Percentiles rank a stretch among this genome's conserved stretches.
Conservation (phyloP, 1,140 invertebrate species). For the Drosophila quadrilineata region DNA sequence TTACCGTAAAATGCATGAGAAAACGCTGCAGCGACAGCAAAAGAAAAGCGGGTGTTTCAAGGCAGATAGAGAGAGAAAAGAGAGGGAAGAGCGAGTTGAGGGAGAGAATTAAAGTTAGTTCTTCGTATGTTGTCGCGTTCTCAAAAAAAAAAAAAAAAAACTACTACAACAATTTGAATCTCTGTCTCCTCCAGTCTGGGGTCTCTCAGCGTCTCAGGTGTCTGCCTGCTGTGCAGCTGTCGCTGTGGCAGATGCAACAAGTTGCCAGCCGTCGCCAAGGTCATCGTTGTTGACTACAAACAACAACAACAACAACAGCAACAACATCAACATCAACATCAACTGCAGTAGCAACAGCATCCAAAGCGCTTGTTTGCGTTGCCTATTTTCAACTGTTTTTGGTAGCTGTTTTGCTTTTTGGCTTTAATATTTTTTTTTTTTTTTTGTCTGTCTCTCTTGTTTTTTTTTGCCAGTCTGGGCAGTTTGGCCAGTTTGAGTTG, state of each 20-base stretch:
- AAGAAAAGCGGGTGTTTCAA: slow-evolving; percentile 24
- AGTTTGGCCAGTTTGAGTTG: slow-evolving; percentile 69
- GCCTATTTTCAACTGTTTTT: slow-evolving; percentile 53
- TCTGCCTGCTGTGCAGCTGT: slow-evolving; percentile 44
- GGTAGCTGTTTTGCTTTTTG: slow-evolving; percentile 50
- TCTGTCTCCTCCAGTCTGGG: slow-evolving; percentile 54
- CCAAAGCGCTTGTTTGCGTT: slow-evolving; percentile 15
- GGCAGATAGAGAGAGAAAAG: neutral
- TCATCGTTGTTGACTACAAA: slow-evolving; percentile 52
- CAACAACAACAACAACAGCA: slow-evolving; percentile 33
- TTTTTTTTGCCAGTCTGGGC: slow-evolving; percentile 49
- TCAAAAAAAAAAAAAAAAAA: too few relatives aligned
- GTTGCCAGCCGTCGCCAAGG: slow-evolving; percentile 71
- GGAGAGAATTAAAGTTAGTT: slow-evolving; percentile 4
- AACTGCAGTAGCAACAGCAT: too few relatives aligned
- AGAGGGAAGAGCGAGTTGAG: too few relatives aligned
- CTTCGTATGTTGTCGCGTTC: slow-evolving; percentile 32
- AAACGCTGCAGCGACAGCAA: slow-evolving; percentile 38
- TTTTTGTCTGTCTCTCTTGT: slow-evolving; percentile 3
- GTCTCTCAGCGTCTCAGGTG: slow-evolving; percentile 38
- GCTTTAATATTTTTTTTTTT: slow-evolving; percentile 37
- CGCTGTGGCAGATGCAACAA: slow-evolving; percentile 65
- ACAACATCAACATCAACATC: slow-evolving; percentile 22
- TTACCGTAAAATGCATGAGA: slow-evolving; percentile 74
- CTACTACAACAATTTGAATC: too few relatives aligned